Evolutionary conservation across 2,797 vertebrate genomes (phyloP), one percentile per base, ranked within the genome.

Genomic region (Pteropus rufus): DNA sequence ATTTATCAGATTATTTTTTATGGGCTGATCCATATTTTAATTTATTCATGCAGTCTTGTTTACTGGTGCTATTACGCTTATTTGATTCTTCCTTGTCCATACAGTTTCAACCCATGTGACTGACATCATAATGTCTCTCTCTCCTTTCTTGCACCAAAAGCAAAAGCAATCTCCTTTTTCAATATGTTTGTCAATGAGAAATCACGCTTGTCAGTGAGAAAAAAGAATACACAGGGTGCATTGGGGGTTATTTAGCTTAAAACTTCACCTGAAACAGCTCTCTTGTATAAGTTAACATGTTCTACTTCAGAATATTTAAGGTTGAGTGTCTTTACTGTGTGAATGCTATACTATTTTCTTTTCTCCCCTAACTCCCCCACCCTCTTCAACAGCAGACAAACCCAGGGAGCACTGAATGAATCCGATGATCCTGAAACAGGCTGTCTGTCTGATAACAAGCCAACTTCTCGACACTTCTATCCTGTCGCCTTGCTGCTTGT

Each of bases 401-500:
- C 98, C 99, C 99, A 99, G 99, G 99, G 99, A 99, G 99, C 99
- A 96, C 98, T 99, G 98, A 99, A 97, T 98, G 99, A 99, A 95
- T 99, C 99, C 98, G 99, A 99, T 98, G 99, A 99, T 98, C 99
- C 99, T 15, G 99, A 99, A 98, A 99, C 99, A 96, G 99, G 99
- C 98, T 98, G 99, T 98, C 98, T 99, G 98, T 99, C 99, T 98
- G 99, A 99, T 98, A 99, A 99, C 99, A 99, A 99, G 99, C 99
- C 99, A 98, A 99, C 99, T 97, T 99, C 99, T 96, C 99, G 99
- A 98, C 99, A 99, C 99, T 99, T 99, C 99, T 99, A 99, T 98
- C 99, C 99, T 98, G 99, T 99, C 98, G 99, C 99, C 98, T 99
- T 99, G 98, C 99, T 99, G 98, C 99, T 99, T 95, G 99, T 99